Conservation (phyloP, 1,140 invertebrate species). For the Drosophila biarmipes region DNA sequence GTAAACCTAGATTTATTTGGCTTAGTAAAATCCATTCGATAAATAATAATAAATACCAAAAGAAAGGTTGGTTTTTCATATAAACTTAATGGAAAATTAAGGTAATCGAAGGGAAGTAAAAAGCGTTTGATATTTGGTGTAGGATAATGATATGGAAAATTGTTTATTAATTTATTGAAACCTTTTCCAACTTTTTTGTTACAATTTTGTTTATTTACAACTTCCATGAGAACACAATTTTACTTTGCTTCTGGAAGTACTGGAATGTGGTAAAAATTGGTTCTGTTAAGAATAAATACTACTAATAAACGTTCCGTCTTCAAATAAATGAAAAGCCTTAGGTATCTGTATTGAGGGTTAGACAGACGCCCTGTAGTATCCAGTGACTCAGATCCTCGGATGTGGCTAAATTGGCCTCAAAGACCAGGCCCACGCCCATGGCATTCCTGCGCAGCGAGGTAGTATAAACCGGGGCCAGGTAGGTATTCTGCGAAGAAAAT, state of each 20-base stretch:
- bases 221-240: conserved; percentile 12
- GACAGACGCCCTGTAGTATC: conserved; percentile 94
- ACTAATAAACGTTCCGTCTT: conserved; percentile 22
- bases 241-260: conserved; percentile 3
- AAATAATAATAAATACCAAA: conserved; percentile 42
- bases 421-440: conserved; percentile 95
- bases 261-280: conserved; percentile 27
- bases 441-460: conserved; percentile 93
- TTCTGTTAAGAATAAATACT: conserved; percentile 26
- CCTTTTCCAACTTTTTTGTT: too few relatives aligned
- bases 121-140: too few relatives aligned
- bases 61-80: not conserved
- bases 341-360: conserved; percentile 90
- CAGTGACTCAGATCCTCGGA: conserved; percentile 93
- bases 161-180: too few relatives aligned
- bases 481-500: conserved; percentile 88
- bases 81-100: not conserved
- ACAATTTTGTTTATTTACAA: not conserved
- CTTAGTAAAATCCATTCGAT: conserved; percentile 48
- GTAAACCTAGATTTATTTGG: conserved; percentile 64
- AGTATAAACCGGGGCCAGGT: conserved; percentile 94
- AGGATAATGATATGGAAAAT: too few relatives aligned
- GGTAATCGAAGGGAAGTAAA: not conserved
- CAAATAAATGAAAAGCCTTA: conserved; percentile 2
- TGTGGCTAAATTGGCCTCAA: conserved; percentile 93